phyloP scores from a whole-genome alignment of 2,797 vertebrate genomes.

The Muscicapa comitata region DNA sequence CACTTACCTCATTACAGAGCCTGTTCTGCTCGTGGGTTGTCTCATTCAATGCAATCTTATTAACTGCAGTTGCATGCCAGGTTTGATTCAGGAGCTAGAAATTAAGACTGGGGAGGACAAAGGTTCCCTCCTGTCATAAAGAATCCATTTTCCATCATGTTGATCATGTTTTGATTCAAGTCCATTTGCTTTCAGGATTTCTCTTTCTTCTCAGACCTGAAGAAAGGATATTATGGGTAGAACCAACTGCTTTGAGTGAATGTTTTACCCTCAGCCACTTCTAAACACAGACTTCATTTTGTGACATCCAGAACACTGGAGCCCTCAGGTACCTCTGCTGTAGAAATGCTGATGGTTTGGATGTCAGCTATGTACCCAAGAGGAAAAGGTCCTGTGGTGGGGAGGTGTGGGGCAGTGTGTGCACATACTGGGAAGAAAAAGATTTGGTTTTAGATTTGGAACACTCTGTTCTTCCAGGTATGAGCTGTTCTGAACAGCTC shows the following conservation, averaged over 20 bases:
- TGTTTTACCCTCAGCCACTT: not conserved
- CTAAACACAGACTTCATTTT: not conserved
- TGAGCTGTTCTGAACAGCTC: not conserved
- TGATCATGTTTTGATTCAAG: not conserved
- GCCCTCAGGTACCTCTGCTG: rapidly evolving
- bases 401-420: not conserved
- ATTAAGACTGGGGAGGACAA: not conserved
- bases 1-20: not conserved
- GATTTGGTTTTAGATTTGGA: not conserved
- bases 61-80: not conserved
- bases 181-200: not conserved
- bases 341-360: not conserved
- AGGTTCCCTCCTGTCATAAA: not conserved
- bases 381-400: not conserved
- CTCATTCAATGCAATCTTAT: not conserved
- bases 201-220: not conserved
- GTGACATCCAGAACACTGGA: not conserved
- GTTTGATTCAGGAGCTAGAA: not conserved
- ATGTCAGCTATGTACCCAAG: not conserved
- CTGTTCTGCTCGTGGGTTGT: slow-evolving; percentile 1
- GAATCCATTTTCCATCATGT: not conserved
- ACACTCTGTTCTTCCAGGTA: not conserved
- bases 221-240: not conserved
- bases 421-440: not conserved
- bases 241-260: not conserved